Percentiles rank a stretch among this genome's conserved stretches.
Evolutionary conservation across 2,797 vertebrate genomes (phyloP).

Genomic region (Urocyon cinereoargenteus): DNA sequence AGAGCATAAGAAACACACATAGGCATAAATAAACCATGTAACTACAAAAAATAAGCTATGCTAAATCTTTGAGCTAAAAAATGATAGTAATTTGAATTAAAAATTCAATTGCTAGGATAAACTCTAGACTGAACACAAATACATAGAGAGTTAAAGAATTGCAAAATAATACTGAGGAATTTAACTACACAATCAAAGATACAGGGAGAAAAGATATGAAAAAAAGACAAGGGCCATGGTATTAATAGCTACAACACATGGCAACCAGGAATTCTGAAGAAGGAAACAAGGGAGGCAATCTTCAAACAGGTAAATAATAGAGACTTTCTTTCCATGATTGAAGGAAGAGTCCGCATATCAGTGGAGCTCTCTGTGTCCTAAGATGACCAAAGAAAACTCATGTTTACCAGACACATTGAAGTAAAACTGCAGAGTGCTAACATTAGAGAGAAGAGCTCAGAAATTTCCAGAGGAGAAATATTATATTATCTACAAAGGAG

Average conservation of each 20-base stretch:
- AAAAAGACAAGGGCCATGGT: background rate
- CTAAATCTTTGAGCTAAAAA: constrained; percentile 52
- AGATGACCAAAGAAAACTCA: background rate
- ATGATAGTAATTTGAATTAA: constrained; percentile 18
- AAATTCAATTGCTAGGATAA: constrained; percentile 28
- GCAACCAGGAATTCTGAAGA: background rate
- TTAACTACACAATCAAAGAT: background rate
- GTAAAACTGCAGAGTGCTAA: background rate
- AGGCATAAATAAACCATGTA: background rate
- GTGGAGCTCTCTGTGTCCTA: background rate
- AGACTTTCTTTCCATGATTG: background rate
- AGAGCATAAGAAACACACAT: constrained; percentile 9
- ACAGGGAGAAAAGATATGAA: background rate
- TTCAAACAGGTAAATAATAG: background rate
- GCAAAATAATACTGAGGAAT: background rate
- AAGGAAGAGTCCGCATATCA: background rate
- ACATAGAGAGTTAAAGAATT: background rate
- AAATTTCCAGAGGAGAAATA: background rate
- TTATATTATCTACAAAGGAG: background rate
- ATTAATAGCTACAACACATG: background rate
- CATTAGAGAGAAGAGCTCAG: background rate
- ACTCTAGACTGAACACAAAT: background rate
- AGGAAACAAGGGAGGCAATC: background rate
- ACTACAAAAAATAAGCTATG: background rate
- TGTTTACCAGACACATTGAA: background rate